Evolutionary conservation across 2,797 vertebrate species (phyloP).

Genomic region (Xiphophorus birchmanni): DNA sequence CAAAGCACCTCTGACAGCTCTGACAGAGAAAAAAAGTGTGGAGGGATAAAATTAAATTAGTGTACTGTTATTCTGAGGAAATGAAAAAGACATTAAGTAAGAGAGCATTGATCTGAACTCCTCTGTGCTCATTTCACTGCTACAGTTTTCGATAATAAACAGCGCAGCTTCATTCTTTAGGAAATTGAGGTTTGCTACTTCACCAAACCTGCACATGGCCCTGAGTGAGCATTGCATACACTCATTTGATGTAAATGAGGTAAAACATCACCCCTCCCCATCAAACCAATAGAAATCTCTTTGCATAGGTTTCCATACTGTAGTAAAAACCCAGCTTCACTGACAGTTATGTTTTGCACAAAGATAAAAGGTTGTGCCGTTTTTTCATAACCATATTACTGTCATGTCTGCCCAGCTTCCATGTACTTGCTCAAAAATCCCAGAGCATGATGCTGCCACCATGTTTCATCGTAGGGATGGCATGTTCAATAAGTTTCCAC

Average conservation of each 20-base stretch:
- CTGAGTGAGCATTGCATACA: not conserved
- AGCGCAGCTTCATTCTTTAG: not conserved
- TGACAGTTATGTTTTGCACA: not conserved
- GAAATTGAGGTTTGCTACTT: not conserved
- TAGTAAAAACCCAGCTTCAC: not conserved
- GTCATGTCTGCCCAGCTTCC: not conserved
- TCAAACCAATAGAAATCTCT: not conserved
- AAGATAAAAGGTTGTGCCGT: not conserved
- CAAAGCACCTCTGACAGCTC: conserved; percentile 96
- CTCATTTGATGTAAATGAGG: not conserved
- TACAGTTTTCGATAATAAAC: not conserved
- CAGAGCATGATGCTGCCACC: not conserved
- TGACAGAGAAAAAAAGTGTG: conserved; percentile 51
- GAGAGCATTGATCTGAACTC: not conserved
- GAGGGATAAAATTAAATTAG: not conserved
- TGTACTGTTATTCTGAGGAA: not conserved
- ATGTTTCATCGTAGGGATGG: not conserved
- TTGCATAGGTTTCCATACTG: not conserved
- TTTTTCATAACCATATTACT: not conserved
- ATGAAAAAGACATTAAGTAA: not conserved
- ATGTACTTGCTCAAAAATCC: not conserved
- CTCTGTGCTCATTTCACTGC: not conserved
- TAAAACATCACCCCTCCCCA: not conserved
- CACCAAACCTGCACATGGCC: not conserved
- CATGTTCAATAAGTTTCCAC: not conserved